Evolutionary conservation across 1,140 invertebrate genomes (phyloP).

Genomic region (Leptopilina boulardi): DNA sequence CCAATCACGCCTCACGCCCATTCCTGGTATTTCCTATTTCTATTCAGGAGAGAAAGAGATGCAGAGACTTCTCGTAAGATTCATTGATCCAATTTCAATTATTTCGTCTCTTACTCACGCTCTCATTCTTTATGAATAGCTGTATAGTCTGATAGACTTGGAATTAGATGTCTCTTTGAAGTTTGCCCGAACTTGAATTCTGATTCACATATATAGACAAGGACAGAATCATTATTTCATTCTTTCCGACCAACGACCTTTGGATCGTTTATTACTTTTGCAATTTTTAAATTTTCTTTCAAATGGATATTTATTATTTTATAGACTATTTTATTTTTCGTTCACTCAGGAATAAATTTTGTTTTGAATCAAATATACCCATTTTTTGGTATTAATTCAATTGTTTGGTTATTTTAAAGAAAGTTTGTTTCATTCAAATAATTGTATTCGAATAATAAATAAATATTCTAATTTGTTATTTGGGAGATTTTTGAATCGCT

Average conservation of each 20-base stretch:
- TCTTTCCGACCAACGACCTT: conserved; percentile 1
- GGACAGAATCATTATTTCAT: conserved; percentile 10
- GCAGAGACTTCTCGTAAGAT: conserved; percentile 30
- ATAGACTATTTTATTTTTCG: too few species aligned
- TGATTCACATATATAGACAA: conserved; percentile 12
- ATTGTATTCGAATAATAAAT: too few species aligned
- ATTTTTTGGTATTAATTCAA: too few species aligned
- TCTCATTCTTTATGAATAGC: neutral
- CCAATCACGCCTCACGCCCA: conserved; percentile 64
- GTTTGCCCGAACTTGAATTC: conserved; percentile 5
- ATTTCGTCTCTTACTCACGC: neutral
- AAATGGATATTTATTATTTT: neutral
- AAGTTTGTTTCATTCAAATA: too few species aligned
- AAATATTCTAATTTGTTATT: too few species aligned
- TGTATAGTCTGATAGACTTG: neutral
- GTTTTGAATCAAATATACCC: too few species aligned
- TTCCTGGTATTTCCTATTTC: conserved; percentile 61
- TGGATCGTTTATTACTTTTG: neutral
- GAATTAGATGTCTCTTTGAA: neutral
- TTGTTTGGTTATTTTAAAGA: too few species aligned
- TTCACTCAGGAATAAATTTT: too few species aligned
- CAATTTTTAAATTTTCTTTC: neutral
- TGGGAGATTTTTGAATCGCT: too few species aligned
- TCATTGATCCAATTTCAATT: conserved; percentile 31
- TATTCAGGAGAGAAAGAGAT: neutral